These are phyloP conservation scores for Orientallactaga sibirica DNA, from an alignment of 2,797 vertebrate species.

Conservation along the genomic window DNA sequence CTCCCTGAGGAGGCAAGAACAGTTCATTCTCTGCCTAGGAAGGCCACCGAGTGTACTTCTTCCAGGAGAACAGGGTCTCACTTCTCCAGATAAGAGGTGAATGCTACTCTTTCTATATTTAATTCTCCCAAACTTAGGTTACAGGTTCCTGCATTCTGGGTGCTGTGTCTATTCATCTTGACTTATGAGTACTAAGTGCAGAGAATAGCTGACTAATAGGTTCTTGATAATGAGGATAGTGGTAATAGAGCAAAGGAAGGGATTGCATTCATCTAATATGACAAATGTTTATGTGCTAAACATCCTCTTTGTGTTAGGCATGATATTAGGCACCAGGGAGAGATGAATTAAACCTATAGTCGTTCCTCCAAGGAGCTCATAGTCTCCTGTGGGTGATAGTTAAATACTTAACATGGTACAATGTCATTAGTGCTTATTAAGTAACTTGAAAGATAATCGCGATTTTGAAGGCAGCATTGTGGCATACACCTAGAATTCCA, in stretches of 20 bases:
- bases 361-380: background rate
- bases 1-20: background rate
- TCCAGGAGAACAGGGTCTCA: background rate
- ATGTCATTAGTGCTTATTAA: constrained; percentile 42
- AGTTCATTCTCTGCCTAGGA: background rate
- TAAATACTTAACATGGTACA: constrained; percentile 19
- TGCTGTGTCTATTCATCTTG: constrained; percentile 41
- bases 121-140: background rate
- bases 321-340: background rate
- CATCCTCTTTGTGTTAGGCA: background rate
- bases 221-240: constrained; percentile 54
- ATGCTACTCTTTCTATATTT: background rate
- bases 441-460: constrained; percentile 47
- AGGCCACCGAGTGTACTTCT: background rate
- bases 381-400: background rate
- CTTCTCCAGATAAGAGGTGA: background rate
- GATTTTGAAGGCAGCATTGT: background rate
- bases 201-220: constrained; percentile 14
- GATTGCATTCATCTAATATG: constrained; percentile 27
- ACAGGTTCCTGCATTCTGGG: background rate
- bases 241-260: constrained; percentile 39
- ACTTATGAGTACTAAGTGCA: constrained; percentile 4
- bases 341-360: background rate
- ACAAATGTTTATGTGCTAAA: constrained; percentile 33
- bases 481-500: background rate